A percentile compares a stretch with the other conserved stretches of the same genome.
Conservation (phyloP, 2,888 invertebrate genomes). For the Cheilosia vulpina region DNA sequence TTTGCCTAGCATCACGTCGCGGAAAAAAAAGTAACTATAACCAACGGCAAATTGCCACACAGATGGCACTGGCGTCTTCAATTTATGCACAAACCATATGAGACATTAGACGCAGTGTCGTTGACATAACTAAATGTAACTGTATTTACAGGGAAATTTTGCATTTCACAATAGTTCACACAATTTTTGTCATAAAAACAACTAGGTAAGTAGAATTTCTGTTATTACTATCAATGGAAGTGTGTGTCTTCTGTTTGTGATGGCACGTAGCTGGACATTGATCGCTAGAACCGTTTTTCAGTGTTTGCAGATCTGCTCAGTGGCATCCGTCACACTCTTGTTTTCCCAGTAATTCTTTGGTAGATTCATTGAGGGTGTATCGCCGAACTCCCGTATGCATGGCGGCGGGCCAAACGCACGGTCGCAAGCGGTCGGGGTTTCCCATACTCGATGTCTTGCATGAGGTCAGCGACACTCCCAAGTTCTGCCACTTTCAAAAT, state of each 20-base stretch:
- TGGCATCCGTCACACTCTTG: slow-evolving; percentile 87
- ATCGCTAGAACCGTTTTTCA: slow-evolving; percentile 85
- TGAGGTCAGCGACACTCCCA: slow-evolving; percentile 83
- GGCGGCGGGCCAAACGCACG: slow-evolving; percentile 87
- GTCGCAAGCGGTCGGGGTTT: slow-evolving; percentile 75
- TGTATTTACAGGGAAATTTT: background rate
- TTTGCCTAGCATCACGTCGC: too few species aligned
- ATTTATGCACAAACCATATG: background rate
- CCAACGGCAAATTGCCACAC: background rate
- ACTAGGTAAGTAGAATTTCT: slow-evolving; percentile 74
- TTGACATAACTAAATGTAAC: background rate
- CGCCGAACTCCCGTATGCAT: slow-evolving; percentile 85
- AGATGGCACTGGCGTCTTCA: background rate
- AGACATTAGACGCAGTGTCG: background rate
- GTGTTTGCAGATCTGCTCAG: slow-evolving; percentile 87
- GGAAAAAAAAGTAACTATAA: too few species aligned
- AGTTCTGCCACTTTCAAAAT: slow-evolving; percentile 85
- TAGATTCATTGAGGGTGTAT: slow-evolving; percentile 83
- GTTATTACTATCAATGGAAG: slow-evolving; percentile 82
- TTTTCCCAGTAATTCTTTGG: slow-evolving; percentile 83
- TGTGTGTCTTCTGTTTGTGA: slow-evolving; percentile 87
- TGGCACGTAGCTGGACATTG: slow-evolving; percentile 87
- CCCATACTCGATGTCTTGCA: slow-evolving; percentile 72
- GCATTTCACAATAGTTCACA: background rate
- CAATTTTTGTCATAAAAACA: rapidly evolving